A percentile compares a stretch with the other conserved stretches of the same genome.
Evolutionary conservation across 2,113 vertebrate genomes (phyloP).

Genomic region (Oenanthe oenanthe): DNA sequence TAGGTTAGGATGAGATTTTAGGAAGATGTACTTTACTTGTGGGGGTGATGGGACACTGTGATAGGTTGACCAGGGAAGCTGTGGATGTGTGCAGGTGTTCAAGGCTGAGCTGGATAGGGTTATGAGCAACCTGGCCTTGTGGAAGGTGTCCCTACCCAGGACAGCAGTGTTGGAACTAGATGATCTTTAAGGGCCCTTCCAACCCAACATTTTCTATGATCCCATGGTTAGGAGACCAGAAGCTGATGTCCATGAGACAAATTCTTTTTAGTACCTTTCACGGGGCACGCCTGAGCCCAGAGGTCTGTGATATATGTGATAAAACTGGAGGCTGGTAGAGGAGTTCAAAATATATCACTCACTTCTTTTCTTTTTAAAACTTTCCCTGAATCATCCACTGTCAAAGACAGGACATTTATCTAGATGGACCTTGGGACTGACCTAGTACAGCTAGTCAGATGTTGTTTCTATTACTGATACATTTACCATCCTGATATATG

Average conservation of each 20-base stretch:
- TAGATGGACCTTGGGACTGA: background rate
- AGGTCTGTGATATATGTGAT: background rate
- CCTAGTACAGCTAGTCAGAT: background rate
- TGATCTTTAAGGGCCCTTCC: background rate
- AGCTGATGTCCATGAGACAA: background rate
- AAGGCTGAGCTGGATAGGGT: background rate
- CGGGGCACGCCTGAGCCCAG: background rate
- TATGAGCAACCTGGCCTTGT: background rate
- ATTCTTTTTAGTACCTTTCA: background rate
- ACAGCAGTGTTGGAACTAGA: background rate
- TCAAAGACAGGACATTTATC: background rate
- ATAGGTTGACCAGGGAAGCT: background rate
- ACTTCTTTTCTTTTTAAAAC: background rate
- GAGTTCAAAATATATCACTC: background rate
- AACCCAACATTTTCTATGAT: background rate
- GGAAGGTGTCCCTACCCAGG: background rate
- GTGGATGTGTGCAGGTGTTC: background rate
- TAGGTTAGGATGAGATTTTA: background rate
- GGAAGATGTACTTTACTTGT: background rate
- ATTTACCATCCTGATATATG: background rate
- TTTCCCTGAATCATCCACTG: background rate
- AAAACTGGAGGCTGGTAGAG: background rate
- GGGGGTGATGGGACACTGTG: background rate
- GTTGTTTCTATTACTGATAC: background rate
- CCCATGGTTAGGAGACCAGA: background rate